phyloP scores from a whole-genome alignment of 2,888 invertebrate genomes.

The Hirtodrosophila alboralis region DNA sequence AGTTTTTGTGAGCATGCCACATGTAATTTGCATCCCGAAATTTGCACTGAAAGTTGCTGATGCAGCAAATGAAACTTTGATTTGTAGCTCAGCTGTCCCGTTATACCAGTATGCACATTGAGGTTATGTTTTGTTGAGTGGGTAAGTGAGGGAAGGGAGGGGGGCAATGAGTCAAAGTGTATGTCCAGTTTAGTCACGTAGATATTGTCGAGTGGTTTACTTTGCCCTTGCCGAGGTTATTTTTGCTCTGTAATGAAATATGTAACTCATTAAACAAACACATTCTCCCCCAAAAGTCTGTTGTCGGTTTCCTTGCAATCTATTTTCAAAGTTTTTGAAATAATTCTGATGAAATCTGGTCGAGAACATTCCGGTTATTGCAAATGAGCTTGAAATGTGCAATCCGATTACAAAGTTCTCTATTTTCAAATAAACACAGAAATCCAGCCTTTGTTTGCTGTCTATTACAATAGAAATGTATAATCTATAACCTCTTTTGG shows the following conservation, averaged over 20 bases:
- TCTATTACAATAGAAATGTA: too few species aligned
- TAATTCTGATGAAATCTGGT: neutral
- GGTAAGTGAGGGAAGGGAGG: neutral
- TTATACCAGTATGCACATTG: constrained; percentile 64
- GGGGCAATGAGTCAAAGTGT: neutral
- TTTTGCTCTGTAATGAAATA: constrained; percentile 13
- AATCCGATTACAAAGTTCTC: too few species aligned
- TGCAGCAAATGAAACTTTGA: constrained; percentile 70
- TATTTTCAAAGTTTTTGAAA: neutral
- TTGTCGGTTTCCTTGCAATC: neutral
- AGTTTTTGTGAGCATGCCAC: constrained; percentile 33
- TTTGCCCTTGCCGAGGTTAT: constrained; percentile 7
- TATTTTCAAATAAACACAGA: too few species aligned
- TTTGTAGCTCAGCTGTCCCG: constrained; percentile 56
- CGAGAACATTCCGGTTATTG: too few species aligned
- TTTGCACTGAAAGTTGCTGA: constrained; percentile 61
- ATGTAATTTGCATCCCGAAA: constrained; percentile 63
- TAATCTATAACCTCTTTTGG: too few species aligned
- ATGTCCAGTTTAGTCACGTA: constrained; percentile 55
- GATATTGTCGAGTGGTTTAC: constrained; percentile 29
- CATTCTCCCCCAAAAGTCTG: too few species aligned
- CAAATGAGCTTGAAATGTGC: too few species aligned
- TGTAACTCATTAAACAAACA: constrained; percentile 27
- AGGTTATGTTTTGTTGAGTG: constrained; percentile 44
- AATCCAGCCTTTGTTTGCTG: too few species aligned